Percentiles rank a stretch among this genome's conserved stretches.
Conservation (phyloP, 2,888 invertebrate genomes). For the Tetramorium bicarinatum region DNA sequence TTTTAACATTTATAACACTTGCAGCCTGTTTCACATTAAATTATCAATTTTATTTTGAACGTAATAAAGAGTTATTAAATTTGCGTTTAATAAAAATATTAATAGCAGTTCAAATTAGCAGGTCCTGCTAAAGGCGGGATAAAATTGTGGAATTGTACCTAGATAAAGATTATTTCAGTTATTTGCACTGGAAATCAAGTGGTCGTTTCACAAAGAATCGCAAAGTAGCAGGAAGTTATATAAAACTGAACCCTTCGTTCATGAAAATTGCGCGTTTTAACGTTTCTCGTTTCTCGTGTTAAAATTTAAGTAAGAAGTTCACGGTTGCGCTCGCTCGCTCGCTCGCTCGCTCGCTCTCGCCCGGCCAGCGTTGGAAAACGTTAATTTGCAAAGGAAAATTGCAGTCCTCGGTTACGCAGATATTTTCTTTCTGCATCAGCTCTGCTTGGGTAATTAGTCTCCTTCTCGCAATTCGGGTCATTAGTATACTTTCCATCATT, state of each 20-base stretch:
- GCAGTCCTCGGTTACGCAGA: constrained; percentile 49
- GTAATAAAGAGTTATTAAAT: constrained; percentile 33
- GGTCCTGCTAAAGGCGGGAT: background rate
- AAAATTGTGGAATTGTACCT: constrained; percentile 11
- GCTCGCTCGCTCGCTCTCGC: background rate
- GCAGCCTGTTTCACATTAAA: constrained; percentile 1
- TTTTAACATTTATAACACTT: background rate
- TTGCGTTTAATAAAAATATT: constrained; percentile 18
- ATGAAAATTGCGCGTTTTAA: constrained; percentile 49
- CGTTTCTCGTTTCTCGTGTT: constrained; percentile 51
- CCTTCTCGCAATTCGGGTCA: constrained; percentile 49
- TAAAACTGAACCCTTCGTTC: constrained; percentile 41
- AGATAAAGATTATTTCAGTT: constrained; percentile 25
- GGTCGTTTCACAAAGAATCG: constrained; percentile 33
- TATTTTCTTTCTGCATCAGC: constrained; percentile 42
- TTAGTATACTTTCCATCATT: constrained; percentile 47
- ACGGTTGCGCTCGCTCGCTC: constrained; percentile 36
- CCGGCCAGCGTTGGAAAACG: constrained; percentile 28
- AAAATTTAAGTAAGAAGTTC: constrained; percentile 53
- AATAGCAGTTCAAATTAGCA: background rate
- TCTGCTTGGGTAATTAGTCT: constrained; percentile 42
- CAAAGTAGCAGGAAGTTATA: constrained; percentile 34
- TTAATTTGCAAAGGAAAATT: constrained; percentile 55
- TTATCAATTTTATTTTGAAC: constrained; percentile 3
- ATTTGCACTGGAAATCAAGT: constrained; percentile 35